Evolutionary conservation across 2,797 vertebrate species (phyloP).

Genomic region (Alosa sapidissima): DNA sequence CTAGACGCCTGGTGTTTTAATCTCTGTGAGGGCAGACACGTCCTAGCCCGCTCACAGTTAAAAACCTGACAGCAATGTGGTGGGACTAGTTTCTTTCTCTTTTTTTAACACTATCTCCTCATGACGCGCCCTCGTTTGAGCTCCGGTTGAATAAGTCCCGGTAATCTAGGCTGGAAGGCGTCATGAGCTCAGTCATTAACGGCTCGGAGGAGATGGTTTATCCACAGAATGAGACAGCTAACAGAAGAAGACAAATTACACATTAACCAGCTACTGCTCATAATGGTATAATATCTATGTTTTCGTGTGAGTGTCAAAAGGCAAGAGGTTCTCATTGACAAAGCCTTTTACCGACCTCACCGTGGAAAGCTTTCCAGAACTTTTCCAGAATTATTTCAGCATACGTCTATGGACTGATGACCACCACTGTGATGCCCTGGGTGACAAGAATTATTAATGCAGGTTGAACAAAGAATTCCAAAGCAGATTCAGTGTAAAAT

Average conservation of each 20-base stretch:
- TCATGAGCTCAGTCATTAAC: slow-evolving; percentile 59
- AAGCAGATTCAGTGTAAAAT: background rate
- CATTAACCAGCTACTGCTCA: too few relatives aligned
- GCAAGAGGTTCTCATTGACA: too few relatives aligned
- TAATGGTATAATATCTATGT: too few relatives aligned
- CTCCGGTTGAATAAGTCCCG: slow-evolving; percentile 51
- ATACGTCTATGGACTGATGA: too few relatives aligned
- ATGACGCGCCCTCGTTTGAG: slow-evolving; percentile 62
- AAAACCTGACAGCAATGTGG: slow-evolving; percentile 35
- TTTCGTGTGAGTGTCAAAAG: too few relatives aligned
- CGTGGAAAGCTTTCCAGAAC: too few relatives aligned
- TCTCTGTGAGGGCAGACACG: slow-evolving; percentile 35
- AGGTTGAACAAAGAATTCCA: background rate
- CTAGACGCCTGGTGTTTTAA: slow-evolving; percentile 26
- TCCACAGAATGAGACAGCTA: slow-evolving; percentile 3
- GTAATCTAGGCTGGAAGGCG: slow-evolving; percentile 64
- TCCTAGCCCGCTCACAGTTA: slow-evolving; percentile 39
- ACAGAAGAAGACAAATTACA: background rate
- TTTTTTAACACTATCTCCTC: slow-evolving; percentile 51
- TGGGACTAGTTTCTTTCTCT: slow-evolving; percentile 19
- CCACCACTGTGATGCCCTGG: too few relatives aligned
- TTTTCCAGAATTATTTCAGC: too few relatives aligned
- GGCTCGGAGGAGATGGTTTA: slow-evolving; percentile 27
- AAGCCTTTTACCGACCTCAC: too few relatives aligned
- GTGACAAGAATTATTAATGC: background rate